Evolutionary conservation across 2,888 invertebrate genomes (phyloP).

Genomic region (Papilio gigon): DNA sequence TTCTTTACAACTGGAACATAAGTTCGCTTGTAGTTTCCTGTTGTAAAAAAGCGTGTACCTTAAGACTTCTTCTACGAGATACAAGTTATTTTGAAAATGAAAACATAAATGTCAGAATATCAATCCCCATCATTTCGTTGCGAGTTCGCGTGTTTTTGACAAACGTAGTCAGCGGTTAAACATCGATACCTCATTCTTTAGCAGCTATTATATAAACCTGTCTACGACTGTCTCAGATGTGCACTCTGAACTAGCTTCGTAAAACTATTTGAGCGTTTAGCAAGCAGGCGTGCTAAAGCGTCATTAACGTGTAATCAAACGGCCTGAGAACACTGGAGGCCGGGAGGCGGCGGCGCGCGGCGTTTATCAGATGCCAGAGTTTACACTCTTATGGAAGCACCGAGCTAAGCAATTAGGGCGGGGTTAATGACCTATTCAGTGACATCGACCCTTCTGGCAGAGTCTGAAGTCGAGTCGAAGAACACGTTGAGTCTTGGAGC

Average conservation of each 20-base stretch:
- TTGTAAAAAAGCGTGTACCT: too few relatives aligned
- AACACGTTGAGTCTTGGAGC: too few relatives aligned
- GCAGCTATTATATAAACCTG: not conserved
- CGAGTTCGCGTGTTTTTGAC: not conserved
- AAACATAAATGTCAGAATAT: not conserved
- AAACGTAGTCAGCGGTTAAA: not conserved
- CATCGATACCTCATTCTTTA: not conserved
- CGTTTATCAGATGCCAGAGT: slow-evolving; percentile 6
- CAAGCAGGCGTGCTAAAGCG: not conserved
- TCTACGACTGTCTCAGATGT: not conserved
- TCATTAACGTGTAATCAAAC: slow-evolving; percentile 16
- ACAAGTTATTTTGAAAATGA: too few relatives aligned
- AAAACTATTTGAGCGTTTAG: not conserved
- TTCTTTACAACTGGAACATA: too few relatives aligned
- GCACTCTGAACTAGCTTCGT: not conserved
- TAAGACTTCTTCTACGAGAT: too few relatives aligned
- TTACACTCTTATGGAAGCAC: slow-evolving; percentile 13
- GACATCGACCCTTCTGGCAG: not conserved
- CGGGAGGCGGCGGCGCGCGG: not conserved
- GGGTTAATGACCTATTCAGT: not conserved
- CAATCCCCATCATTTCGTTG: not conserved
- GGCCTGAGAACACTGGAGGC: not conserved
- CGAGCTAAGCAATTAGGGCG: slow-evolving; percentile 14
- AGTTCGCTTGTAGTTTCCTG: too few relatives aligned
- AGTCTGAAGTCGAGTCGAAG: not conserved